Conservation (phyloP, 2,888 invertebrate species). For the Stramonita haemastoma region DNA sequence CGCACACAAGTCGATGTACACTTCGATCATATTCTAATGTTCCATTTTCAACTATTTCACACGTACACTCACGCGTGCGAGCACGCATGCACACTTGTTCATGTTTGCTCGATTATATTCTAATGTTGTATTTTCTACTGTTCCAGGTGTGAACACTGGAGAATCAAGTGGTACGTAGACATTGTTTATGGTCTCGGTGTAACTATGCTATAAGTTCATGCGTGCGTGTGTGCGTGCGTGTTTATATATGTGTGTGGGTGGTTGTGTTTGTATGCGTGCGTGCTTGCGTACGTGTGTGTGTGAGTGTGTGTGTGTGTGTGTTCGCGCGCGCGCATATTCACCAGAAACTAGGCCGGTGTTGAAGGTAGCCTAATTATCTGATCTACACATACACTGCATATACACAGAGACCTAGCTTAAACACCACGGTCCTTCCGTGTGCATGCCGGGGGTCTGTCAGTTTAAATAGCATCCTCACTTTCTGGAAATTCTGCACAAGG, state of each 20-base stretch:
- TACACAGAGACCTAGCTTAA: no score
- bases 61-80: not conserved
- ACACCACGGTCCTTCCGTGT: no score
- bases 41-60: not conserved
- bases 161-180: not conserved
- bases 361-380: no score
- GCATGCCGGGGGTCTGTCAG: no score
- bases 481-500: no score
- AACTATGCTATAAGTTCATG: not conserved
- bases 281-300: not conserved
- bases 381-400: no score
- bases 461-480: no score
- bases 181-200: not conserved
- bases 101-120: not conserved
- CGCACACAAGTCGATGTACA: not conserved
- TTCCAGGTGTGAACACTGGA: not conserved
- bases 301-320: not conserved
- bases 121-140: not conserved
- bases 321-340: not conserved
- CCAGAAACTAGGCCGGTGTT: not conserved
- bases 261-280: not conserved
- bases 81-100: not conserved
- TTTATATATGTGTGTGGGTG: not conserved
- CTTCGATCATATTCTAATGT: no score
- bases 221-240: not conserved